Evolutionary conservation across 2,888 invertebrate species (phyloP), one percentile per base, ranked within the genome.

Genomic region (Drosophila lacicola): DNA sequence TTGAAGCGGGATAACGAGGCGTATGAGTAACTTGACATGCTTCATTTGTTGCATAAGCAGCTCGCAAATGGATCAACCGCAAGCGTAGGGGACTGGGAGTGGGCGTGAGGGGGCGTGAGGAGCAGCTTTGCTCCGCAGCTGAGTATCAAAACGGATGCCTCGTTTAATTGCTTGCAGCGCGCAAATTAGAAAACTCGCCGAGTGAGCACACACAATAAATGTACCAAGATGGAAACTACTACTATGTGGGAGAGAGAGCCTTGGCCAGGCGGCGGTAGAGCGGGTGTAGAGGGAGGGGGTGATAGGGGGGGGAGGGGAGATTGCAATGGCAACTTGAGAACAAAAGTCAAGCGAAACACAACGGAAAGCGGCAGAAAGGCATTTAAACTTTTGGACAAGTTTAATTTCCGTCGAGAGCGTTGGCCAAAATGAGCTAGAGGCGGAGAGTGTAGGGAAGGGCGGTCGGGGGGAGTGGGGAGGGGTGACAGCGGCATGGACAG

Each of bases 301-400:
- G 17, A 17, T 17, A 17, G 17, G 17, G 17, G 13, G 9, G 34
- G 29, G 33, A 34, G 34, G 19, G 3, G 19, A 11, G 44, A 34
- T 55, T n/a, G 9, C 19, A 39, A 39, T 57, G 36, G 64, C 36
- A 70, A 66, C 34, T 71, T 67, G 54, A 68, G 76, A 86, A 80
- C 87, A 83, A 88, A 83, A 83, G 87, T 83, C 84, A 61, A 74
- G 70, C 64, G 72, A 57, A 78, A 41, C 37, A 66, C 63, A 75
- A 75, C 67, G 73, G 76, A 74, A 86, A 82, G 68, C 76, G 80
- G 73, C 83, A 76, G 80, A 82, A 85, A 82, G 82, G 89, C 82
- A 89, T 84, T 84, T 84, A 83, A 84, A 89, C 83, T 84, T 84
- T 83, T 73, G 72, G 84, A 80, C 89, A 83, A 83, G 89, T 83